Evolutionary conservation across 2,888 invertebrate species (phyloP).

Genomic region (Agelastica alni): DNA sequence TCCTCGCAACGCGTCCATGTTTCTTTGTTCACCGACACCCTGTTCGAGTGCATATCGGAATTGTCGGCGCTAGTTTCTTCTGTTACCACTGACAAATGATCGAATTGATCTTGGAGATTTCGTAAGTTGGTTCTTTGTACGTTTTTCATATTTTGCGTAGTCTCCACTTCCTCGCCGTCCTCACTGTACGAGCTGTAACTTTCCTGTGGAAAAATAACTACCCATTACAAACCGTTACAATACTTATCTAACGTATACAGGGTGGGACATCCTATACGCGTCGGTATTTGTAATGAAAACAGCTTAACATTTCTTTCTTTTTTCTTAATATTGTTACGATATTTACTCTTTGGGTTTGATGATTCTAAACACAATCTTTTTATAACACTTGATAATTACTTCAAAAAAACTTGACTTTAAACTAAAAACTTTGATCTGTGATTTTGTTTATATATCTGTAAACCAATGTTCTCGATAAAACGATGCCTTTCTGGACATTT

Average conservation of each 20-base stretch:
- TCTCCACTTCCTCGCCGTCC: conserved; percentile 55
- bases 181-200: conserved; percentile 52
- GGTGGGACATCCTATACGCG: background rate
- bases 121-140: conserved; percentile 58
- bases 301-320: background rate
- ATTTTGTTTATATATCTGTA: too few relatives aligned
- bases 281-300: background rate
- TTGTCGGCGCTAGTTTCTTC: conserved; percentile 66
- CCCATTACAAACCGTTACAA: too few relatives aligned
- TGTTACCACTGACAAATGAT: conserved; percentile 76
- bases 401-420: too few relatives aligned
- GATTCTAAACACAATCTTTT: too few relatives aligned
- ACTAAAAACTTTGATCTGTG: too few relatives aligned
- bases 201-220: conserved; percentile 43
- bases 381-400: too few relatives aligned
- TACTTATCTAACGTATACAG: too few relatives aligned
- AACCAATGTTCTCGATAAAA: too few relatives aligned
- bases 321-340: too few relatives aligned
- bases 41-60: conserved; percentile 50
- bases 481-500: too few relatives aligned
- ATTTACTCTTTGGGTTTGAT: too few relatives aligned
- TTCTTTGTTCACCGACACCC: conserved; percentile 42
- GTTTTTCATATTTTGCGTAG: conserved; percentile 56
- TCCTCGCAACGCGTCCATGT: conserved; percentile 42
- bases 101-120: conserved; percentile 65